Evolutionary conservation across 1,140 invertebrate species (phyloP).

Genomic region (Cephus cinctus): DNA sequence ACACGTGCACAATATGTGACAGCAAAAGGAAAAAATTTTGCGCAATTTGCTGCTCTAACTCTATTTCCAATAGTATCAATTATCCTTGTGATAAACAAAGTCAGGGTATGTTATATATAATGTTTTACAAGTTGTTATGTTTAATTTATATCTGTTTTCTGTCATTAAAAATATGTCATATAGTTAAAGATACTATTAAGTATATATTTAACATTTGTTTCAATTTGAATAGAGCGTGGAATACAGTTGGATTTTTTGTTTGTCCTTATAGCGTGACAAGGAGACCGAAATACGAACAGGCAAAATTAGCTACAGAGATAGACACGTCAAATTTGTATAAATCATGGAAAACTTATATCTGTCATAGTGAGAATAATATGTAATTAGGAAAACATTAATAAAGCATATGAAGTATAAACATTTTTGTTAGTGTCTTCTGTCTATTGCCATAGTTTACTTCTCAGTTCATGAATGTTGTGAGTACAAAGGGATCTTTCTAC

Average conservation of each 20-base stretch:
- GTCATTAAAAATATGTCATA: constrained; percentile 13
- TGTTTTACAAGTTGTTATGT: constrained; percentile 12
- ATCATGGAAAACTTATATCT: background rate
- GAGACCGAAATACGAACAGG: constrained; percentile 66
- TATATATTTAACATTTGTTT: constrained; percentile 6
- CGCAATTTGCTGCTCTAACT: constrained; percentile 56
- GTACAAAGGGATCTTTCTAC: constrained; percentile 3
- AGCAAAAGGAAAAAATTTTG: constrained; percentile 61
- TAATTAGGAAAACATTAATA: constrained; percentile 7
- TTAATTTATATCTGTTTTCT: constrained; percentile 9
- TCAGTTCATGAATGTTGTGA: too few relatives aligned
- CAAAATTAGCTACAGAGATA: constrained; percentile 71
- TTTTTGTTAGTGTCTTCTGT: too few relatives aligned
- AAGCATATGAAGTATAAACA: constrained; percentile 10
- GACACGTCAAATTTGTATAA: constrained; percentile 62
- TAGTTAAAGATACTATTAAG: constrained; percentile 1
- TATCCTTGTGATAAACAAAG: constrained; percentile 56
- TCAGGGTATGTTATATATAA: constrained; percentile 41
- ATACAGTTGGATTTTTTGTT: constrained; percentile 5
- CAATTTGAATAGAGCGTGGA: background rate
- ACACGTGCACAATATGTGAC: constrained; percentile 67
- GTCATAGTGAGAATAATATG: constrained; percentile 6
- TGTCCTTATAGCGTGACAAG: constrained; percentile 48
- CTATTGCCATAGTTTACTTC: too few relatives aligned
- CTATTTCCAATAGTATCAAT: constrained; percentile 61